These are phyloP conservation scores for Epizoanthus scotinus DNA, from an alignment of 92 coral and sea anemone genomes.

Conservation along the genomic window DNA sequence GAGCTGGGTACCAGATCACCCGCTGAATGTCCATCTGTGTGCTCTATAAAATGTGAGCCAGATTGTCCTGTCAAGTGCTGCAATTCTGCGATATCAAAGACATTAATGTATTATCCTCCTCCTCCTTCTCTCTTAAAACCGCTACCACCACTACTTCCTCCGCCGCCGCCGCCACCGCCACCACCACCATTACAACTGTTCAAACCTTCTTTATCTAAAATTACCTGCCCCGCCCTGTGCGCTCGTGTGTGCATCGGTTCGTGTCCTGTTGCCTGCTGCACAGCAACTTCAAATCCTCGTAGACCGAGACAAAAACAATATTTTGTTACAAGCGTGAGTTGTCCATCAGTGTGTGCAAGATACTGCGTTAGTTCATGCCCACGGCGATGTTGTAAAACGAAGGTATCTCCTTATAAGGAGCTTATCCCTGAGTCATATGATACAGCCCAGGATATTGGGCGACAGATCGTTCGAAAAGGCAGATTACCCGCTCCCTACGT, in stretches of 20 bases:
- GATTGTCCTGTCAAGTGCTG: constrained; percentile 80
- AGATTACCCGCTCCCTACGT: not conserved
- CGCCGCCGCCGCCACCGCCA: not conserved
- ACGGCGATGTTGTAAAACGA: constrained; percentile 34
- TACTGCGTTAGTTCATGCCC: constrained; percentile 47
- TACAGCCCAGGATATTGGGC: not conserved
- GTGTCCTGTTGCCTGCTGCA: constrained; percentile 68
- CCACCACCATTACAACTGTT: constrained; percentile 12
- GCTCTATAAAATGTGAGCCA: constrained; percentile 54
- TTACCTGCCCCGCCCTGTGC: constrained; percentile 50
- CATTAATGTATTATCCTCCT: not conserved
- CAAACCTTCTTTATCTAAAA: not conserved
- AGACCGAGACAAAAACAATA: not conserved
- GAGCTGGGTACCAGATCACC: not conserved
- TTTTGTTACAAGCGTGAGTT: constrained; percentile 20
- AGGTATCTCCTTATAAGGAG: not conserved
- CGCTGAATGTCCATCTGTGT: constrained; percentile 53
- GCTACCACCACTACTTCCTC: constrained; percentile 6
- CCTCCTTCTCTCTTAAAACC: not conserved
- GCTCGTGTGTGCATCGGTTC: constrained; percentile 49
- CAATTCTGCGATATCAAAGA: constrained; percentile 1
- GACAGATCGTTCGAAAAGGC: not conserved
- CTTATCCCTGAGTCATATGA: not conserved
- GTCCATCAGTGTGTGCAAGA: constrained; percentile 35
- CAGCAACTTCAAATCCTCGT: constrained; percentile 12